Conservation (phyloP, 2,888 invertebrate species). For the Eristalis pertinax region DNA sequence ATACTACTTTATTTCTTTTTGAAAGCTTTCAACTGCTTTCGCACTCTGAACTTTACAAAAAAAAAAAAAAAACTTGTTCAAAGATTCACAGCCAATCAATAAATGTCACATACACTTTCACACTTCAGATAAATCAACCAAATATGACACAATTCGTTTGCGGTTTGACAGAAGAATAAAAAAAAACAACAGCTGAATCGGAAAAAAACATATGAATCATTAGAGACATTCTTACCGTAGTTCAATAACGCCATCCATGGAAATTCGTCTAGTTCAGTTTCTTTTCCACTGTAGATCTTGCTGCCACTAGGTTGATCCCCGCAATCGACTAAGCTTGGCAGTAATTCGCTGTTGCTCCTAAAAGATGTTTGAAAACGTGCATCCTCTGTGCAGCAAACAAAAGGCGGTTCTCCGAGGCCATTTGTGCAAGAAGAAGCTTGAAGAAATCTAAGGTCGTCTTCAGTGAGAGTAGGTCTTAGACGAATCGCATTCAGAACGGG, state of each 20-base stretch:
- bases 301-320: conserved; percentile 78
- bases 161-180: not conserved
- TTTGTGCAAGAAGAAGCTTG: conserved; percentile 59
- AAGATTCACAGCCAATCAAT: no score
- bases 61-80: no score
- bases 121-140: no score
- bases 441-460: conserved; percentile 52
- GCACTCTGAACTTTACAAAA: no score
- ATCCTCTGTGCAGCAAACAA: conserved; percentile 70
- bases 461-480: conserved; percentile 10
- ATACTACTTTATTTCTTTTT: no score
- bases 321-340: conserved; percentile 72
- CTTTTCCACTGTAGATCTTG: conserved; percentile 84
- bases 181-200: not conserved
- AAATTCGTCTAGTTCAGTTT: conserved; percentile 84
- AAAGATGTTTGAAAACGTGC: conserved; percentile 1
- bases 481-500: conserved; percentile 39
- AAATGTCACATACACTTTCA: no score
- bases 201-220: not conserved
- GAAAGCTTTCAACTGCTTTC: no score
- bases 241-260: conserved; percentile 86
- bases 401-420: conserved; percentile 61
- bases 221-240: conserved; percentile 80
- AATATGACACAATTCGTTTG: not conserved
- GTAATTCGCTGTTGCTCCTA: conserved; percentile 28